Base-by-base conservation (phyloP, 2,888 invertebrate genomes). In the Lydus trimaculatus region DNA sequence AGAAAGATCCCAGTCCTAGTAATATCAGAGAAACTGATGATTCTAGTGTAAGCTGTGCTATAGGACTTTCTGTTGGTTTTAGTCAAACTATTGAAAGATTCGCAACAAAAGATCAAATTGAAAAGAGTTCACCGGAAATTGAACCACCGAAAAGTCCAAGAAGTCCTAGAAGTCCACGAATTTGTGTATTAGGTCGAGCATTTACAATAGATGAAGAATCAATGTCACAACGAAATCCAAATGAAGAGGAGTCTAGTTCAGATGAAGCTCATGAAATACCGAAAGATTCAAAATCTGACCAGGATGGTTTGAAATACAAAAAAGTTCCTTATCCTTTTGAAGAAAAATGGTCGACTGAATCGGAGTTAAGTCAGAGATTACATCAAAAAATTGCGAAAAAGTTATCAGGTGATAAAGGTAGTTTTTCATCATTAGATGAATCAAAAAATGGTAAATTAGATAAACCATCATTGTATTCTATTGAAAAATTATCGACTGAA, bases 11-110 rank as follows among this genome's bases (percentile, higher is more conserved):
- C 0, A 91, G 91, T 78, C 91, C 91, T 63, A 70, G 86, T 78
- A 65, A 86, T 80, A 56, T 85, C 68, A 89, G 90, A 69, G 91
- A 92, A 82, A 91, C 65, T 58, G 92, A 92, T 72, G 92, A 92
- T 81, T 92, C 92, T 0, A 92, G 92, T 82, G 89, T 91, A 0
- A 92, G 92, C 82, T 94, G 94, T 81, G 93, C 94, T 0, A 93
- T 94, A 76, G 93, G 94, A 0, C 87, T 92, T 70, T 92, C 94
- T 0, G 85, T 94, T 63, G 94, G 94, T 0, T 91, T 94, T 75
- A 94, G 94, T 3, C 93, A 92, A 83, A 91, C 91, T 77, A 89
- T 90, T 36, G 90, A 90, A 81, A 88, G 87, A 79, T 88, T 91
- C 74, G 90, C 91, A 48, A 90, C 90, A 69, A 88, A 88, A 72